phyloP scores from a whole-genome alignment of 2,888 invertebrate genomes.

The Caenorhabditis japonica region DNA sequence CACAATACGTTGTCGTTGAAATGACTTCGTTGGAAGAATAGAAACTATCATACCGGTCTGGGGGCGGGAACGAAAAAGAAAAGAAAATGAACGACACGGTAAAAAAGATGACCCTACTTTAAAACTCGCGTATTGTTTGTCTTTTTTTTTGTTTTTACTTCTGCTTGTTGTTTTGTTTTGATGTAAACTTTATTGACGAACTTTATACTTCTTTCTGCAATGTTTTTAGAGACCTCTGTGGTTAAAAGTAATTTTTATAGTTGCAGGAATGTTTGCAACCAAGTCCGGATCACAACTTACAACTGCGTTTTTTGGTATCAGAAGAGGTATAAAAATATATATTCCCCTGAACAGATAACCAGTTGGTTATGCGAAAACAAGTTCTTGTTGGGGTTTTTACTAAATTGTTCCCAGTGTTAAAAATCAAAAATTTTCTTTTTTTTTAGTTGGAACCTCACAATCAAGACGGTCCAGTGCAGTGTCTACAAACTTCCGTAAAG shows the following conservation, averaged over 20 bases:
- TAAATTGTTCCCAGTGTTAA: no score
- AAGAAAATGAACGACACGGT: conserved; percentile 9
- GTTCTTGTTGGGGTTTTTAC: no score
- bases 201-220: not conserved
- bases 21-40: conserved; percentile 1
- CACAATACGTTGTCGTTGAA: conserved; percentile 3
- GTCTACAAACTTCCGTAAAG: conserved; percentile 27
- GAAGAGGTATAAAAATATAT: no score
- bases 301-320: not conserved
- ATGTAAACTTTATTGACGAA: not conserved
- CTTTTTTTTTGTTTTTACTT: conserved; percentile 17
- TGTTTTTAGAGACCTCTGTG: not conserved
- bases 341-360: no score
- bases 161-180: conserved; percentile 10
- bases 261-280: conserved; percentile 41
- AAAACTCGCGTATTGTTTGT: conserved; percentile 18
- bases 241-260: no score
- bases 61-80: conserved; percentile 22
- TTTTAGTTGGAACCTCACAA: conserved; percentile 5
- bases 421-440: no score
- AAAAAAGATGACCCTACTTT: conserved; percentile 31
- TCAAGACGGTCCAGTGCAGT: conserved; percentile 16
- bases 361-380: no score
- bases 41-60: conserved; percentile 47
- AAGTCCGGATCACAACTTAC: conserved; percentile 27